Conservation (phyloP, 2,888 invertebrate genomes). For the Thecocarcelia acutangulata region DNA sequence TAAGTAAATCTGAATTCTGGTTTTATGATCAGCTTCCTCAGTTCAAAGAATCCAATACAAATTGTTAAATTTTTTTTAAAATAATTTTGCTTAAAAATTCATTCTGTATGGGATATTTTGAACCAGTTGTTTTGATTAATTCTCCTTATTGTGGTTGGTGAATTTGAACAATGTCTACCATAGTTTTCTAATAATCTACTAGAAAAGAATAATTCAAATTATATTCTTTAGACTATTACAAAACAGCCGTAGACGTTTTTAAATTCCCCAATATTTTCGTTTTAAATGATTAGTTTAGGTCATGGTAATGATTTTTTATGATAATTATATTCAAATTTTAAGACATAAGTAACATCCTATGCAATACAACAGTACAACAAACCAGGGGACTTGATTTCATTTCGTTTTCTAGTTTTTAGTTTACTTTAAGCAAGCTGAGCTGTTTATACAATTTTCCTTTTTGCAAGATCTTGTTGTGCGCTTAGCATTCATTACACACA, state of each 20-base stretch:
- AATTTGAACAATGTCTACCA: too few relatives aligned
- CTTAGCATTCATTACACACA: constrained; percentile 22
- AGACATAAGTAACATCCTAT: constrained; percentile 25
- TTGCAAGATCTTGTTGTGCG: constrained; percentile 29
- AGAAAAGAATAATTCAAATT: too few relatives aligned
- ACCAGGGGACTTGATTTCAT: constrained; percentile 10
- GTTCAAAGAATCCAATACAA: neutral
- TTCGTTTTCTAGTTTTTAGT: neutral
- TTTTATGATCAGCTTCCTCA: constrained; percentile 1
- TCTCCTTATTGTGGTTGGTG: too few relatives aligned
- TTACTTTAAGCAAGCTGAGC: constrained; percentile 37
- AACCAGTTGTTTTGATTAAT: too few relatives aligned
- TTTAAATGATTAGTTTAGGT: neutral
- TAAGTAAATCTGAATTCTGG: constrained; percentile 23
- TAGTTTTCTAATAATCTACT: too few relatives aligned
- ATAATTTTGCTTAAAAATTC: too few relatives aligned
- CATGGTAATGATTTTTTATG: constrained; percentile 23
- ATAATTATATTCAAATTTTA: constrained; percentile 39
- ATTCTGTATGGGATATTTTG: neutral
- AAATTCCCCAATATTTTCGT: too few relatives aligned
- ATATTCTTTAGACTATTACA: too few relatives aligned
- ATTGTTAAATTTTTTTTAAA: too few relatives aligned
- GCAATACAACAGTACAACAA: constrained; percentile 34
- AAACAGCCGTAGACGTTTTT: too few relatives aligned
- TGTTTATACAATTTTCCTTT: neutral